Evolutionary conservation across 2,797 vertebrate genomes (phyloP).

Genomic region (Eidolon dupreanum): DNA sequence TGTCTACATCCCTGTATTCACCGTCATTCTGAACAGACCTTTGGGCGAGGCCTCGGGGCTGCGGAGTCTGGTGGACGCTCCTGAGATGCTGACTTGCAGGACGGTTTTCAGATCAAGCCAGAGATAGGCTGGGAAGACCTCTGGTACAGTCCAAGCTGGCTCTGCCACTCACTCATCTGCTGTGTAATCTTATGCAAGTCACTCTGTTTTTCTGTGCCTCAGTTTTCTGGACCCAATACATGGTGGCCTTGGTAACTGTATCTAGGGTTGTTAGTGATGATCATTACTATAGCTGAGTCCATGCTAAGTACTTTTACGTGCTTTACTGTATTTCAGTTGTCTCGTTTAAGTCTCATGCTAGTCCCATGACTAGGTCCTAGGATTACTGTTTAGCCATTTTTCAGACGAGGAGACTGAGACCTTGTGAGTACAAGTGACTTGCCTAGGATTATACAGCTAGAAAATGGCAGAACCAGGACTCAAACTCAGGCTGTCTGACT

Average conservation of each 20-base stretch:
- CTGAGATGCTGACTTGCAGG: neutral
- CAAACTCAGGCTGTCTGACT: neutral
- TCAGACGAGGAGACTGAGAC: neutral
- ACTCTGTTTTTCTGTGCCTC: neutral
- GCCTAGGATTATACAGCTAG: neutral
- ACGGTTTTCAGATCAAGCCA: neutral
- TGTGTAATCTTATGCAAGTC: too few species aligned
- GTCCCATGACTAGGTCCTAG: neutral
- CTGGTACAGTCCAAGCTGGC: neutral
- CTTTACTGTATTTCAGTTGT: neutral
- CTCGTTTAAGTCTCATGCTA: neutral
- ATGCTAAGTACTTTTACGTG: neutral
- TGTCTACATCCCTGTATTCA: accelerated
- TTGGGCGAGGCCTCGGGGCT: neutral
- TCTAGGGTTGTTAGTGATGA: neutral
- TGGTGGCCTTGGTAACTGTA: neutral
- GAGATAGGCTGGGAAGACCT: neutral
- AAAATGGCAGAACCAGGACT: neutral
- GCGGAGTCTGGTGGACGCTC: neutral
- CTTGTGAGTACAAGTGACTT: neutral
- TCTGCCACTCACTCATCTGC: neutral
- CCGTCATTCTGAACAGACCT: accelerated
- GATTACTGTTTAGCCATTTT: neutral
- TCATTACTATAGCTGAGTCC: neutral
- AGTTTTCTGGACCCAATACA: neutral